Conservation (phyloP, 2,113 vertebrate species). For the Coracopsis vasa region DNA sequence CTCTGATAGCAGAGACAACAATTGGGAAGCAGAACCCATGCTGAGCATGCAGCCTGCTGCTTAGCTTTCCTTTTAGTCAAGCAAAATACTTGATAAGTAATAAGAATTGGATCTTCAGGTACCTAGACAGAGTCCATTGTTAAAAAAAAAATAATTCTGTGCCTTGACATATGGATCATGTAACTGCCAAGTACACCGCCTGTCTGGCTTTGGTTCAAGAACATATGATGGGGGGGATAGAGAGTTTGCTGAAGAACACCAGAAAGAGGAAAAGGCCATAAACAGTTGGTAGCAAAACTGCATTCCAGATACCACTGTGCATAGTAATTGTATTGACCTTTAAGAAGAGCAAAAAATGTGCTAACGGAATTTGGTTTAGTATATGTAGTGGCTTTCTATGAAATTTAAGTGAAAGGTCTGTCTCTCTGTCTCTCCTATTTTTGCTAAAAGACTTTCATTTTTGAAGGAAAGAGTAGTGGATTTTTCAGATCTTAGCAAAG, state of each 20-base stretch:
- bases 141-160: background rate
- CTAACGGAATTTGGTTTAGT: background rate
- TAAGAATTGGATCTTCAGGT: background rate
- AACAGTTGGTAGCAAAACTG: conserved; percentile 24
- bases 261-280: background rate
- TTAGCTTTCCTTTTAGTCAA: background rate
- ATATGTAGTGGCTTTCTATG: background rate
- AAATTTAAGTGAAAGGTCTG: background rate
- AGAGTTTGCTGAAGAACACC: background rate
- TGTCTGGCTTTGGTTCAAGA: conserved; percentile 22
- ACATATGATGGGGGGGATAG: background rate
- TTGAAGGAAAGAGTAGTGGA: background rate
- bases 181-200: conserved; percentile 38
- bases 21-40: background rate
- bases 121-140: background rate
- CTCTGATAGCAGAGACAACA: background rate
- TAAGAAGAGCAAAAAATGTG: background rate
- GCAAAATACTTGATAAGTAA: background rate
- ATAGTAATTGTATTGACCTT: conserved; percentile 14
- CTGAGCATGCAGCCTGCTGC: background rate
- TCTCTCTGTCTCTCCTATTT: background rate
- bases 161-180: conserved; percentile 36
- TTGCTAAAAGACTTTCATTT: background rate
- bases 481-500: background rate
- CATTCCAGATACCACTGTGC: conserved; percentile 11